Base-by-base conservation (phyloP, 2,888 invertebrate genomes). In the Osmoderma eremita region DNA sequence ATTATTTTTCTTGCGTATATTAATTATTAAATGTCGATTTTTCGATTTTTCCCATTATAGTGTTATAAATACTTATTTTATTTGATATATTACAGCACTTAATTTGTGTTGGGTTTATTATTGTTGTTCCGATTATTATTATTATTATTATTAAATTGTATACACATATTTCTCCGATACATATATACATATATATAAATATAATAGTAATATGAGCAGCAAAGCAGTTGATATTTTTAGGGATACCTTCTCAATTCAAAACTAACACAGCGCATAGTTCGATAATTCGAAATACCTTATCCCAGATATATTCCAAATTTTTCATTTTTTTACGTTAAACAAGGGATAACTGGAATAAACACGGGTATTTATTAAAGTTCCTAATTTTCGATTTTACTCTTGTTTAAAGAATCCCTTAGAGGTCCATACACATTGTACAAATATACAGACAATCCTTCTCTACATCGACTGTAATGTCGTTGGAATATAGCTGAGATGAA, bases 171-270 rank as follows among this genome's bases (percentile, higher is more conserved):
- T 30, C 10, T 10, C 30, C 30, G 30, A 30, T 3, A 30, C 10
- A 30, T 30, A 8, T 30, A 24, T 24, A n/a, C n/a, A n/a, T n/a
- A n/a, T 53, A 36, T 20, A 30, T 10, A 30, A 30, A 30, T 30
- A 30, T 72, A 75, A 75, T 75, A 75, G 75, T 70, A 71, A 77
- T 78, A 80, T 78, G 79, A 80, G 75, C 78, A 78, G 78, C 76
- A 75, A 76, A 78, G 75, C 78, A 79, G 78, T 80, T 79, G 79
- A 80, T 73, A 75, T 64, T 24, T 42, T 22, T 75, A 78, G 78
- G 77, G 81, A 79, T 81, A 81, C 80, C 79, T 81, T 81, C 81
- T 82, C 81, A 81, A 81, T 80, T 30, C 80, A 81, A n/a, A 80
- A 81, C 80, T 81, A 51, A 82, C 80, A 80, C 80, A 79, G 79